Evolutionary conservation across 37 sponge, comb jelly and placozoan genomes (phyloP), one percentile per base, ranked within the genome.

Genomic region (Eunapius fragilis): DNA sequence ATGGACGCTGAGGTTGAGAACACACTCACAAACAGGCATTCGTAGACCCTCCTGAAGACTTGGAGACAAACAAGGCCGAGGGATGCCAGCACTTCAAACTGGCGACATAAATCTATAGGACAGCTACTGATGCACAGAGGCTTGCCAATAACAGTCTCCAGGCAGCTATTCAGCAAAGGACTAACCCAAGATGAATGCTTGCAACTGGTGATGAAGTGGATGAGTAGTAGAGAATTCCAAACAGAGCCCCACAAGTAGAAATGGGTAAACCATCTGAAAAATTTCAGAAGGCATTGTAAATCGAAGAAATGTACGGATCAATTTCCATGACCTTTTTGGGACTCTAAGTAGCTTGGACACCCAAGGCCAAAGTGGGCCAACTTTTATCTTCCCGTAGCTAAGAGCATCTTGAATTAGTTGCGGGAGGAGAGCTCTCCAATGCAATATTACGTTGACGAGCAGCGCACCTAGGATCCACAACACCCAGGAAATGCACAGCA

Each of bases 231-330:
- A 9, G 9, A 5, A 37, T 85, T 87, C 93, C 89, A 89, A n/a
- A 89, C 45, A 25, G 50, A 33, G 19, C 86, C 93, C 93, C 90
- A 89, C 0, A 74, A 41, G 34, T 93, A 93, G 87, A 93, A 93
- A 74, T 89, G 89, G 26, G 87, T 79, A 69, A 93, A 93, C 88
- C 88, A 92, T 78, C 93, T 92, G 72, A 4, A 2, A n/a, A 9
- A 3, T 31, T 22, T 30, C 9, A 2, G 31, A 74, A 74, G 75
- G 27, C 3, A 19, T 27, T 2, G 11, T 10, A 74, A 2, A 74
- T 31, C 31, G 34, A 34, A 19, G 4, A 28, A 74, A 31, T 31
- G 75, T 23, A 28, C 23, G 27, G 3, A 74, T 74, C 28, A 72
- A 19, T 31, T 74, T 74, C 31, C 11, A n/a, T 27, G 38, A 86